Evolutionary conservation across 2,888 invertebrate species (phyloP).

Genomic region (Nymphalis polychloros): DNA sequence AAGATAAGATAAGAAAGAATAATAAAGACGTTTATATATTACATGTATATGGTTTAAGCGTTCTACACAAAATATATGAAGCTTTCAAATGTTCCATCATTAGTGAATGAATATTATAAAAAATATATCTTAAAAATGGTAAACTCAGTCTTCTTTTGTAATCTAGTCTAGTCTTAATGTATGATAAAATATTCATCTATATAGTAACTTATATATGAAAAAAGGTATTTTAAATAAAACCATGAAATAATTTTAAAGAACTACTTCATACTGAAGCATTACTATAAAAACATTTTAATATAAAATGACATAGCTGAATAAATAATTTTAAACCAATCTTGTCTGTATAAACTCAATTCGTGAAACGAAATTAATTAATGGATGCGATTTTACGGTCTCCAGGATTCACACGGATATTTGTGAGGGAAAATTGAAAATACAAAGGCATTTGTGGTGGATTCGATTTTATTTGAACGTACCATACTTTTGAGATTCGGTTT

Average conservation of each 20-base stretch:
- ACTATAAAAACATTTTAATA: not conserved
- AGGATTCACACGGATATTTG: constrained; percentile 35
- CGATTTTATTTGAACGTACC: constrained; percentile 13
- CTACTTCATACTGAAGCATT: too few species aligned
- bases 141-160: too few species aligned
- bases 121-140: not conserved
- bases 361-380: constrained; percentile 34
- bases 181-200: too few species aligned
- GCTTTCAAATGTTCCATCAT: not conserved
- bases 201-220: too few species aligned
- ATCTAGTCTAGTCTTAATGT: too few species aligned
- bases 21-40: not conserved
- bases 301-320: not conserved
- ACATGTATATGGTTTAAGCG: not conserved
- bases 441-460: constrained; percentile 26
- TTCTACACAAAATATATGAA: not conserved
- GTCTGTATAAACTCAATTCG: constrained; percentile 31
- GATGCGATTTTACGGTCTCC: constrained; percentile 36
- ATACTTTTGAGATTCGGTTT: too few species aligned
- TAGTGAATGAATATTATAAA: not conserved
- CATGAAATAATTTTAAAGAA: too few species aligned
- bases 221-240: too few species aligned
- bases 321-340: constrained; percentile 20
- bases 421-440: constrained; percentile 34
- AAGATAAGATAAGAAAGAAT: too few species aligned